Percentiles rank a stretch among this genome's conserved stretches.
phyloP scores from a whole-genome alignment of 2,113 vertebrate genomes.

The Lucifuga dentata region DNA sequence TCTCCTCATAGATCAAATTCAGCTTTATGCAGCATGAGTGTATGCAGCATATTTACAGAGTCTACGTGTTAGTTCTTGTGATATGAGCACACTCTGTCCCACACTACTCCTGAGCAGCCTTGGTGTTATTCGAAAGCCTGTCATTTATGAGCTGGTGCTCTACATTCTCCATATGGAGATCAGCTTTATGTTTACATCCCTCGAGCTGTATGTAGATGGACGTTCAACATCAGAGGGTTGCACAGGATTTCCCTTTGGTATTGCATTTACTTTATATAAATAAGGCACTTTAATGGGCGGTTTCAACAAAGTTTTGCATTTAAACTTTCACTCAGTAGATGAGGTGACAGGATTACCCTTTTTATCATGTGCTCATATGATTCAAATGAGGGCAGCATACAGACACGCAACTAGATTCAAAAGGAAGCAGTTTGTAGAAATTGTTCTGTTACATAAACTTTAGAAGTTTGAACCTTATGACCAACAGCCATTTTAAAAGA shows the following conservation, averaged over 20 bases:
- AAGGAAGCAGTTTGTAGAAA: neutral
- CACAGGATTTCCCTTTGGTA: conserved; percentile 27
- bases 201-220: conserved; percentile 40
- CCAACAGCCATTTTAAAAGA: too few relatives aligned
- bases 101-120: neutral
- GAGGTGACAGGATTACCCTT: neutral
- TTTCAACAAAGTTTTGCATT: conserved; percentile 13
- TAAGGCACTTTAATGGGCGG: neutral
- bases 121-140: conserved; percentile 54
- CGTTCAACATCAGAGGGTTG: conserved; percentile 18
- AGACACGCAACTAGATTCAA: neutral
- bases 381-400: neutral
- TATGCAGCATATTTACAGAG: neutral
- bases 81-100: neutral
- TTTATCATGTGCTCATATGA: conserved; percentile 4
- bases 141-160: conserved; percentile 53
- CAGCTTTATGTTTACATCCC: conserved; percentile 36
- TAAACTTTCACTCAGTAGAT: conserved; percentile 23
- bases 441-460: neutral
- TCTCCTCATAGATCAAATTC: conserved; percentile 12
- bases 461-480: too few relatives aligned
- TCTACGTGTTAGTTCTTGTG: neutral
- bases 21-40: neutral
- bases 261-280: conserved; percentile 10
- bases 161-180: conserved; percentile 44